Evolutionary conservation across 1,140 invertebrate genomes (phyloP).

Genomic region (Caenorhabditis briggsae): DNA sequence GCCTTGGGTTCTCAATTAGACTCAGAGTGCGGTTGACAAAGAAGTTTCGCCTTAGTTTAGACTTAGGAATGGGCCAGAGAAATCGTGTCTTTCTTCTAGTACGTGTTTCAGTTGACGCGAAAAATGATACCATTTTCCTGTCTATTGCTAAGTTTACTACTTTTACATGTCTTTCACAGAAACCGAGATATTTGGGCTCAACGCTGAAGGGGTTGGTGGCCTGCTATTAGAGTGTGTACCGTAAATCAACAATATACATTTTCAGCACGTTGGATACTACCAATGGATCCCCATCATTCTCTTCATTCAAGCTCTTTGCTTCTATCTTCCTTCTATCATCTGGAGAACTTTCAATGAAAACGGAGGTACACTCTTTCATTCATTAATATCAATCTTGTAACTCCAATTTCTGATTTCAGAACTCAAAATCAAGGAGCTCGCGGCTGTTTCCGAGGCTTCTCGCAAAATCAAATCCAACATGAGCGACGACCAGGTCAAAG

Average conservation of each 20-base stretch:
- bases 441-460: conserved; percentile 68
- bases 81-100: too few species aligned
- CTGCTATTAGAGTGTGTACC: too few species aligned
- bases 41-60: too few species aligned
- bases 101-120: too few species aligned
- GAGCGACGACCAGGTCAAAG: conserved; percentile 79
- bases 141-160: too few species aligned
- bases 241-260: not conserved
- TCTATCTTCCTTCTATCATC: conserved; percentile 76
- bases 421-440: conserved; percentile 36
- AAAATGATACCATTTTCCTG: too few species aligned
- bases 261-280: conserved; percentile 78
- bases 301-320: conserved; percentile 75
- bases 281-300: conserved; percentile 80
- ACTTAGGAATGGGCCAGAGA: too few species aligned
- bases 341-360: conserved; percentile 76
- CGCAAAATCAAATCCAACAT: conserved; percentile 73
- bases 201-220: too few species aligned
- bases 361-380: conserved; percentile 74
- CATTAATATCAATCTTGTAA: conserved; percentile 60
- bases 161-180: too few species aligned
- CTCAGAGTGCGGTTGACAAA: too few species aligned
- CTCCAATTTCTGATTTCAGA: not conserved
- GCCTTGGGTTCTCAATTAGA: too few species aligned
- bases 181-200: too few species aligned